These are phyloP conservation scores for Barypeithes pellucidus DNA, from an alignment of 2,888 invertebrate genomes.

Conservation along the genomic window DNA sequence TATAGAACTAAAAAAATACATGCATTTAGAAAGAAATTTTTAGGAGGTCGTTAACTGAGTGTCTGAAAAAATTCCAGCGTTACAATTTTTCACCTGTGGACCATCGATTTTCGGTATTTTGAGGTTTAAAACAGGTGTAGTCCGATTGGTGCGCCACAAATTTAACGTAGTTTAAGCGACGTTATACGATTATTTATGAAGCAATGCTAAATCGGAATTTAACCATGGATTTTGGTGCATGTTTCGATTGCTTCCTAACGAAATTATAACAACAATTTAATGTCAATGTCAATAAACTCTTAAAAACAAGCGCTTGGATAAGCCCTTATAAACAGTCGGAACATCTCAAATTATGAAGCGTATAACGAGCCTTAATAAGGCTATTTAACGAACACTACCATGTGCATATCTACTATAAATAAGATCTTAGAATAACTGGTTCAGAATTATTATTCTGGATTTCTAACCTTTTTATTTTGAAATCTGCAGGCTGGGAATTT, in stretches of 20 bases:
- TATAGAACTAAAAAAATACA: not conserved
- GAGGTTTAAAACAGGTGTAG: slow-evolving; percentile 63
- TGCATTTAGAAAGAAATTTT: not conserved
- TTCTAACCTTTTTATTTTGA: not conserved
- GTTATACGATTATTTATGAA: not conserved
- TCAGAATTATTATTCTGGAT: not conserved
- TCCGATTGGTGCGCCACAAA: slow-evolving; percentile 59
- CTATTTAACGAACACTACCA: slow-evolving; percentile 14
- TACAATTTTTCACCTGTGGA: slow-evolving; percentile 60
- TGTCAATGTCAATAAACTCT: too few species aligned
- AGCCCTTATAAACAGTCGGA: too few species aligned
- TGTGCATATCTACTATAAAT: slow-evolving; percentile 16
- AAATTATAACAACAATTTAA: too few species aligned
- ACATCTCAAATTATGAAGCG: too few species aligned
- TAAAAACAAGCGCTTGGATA: too few species aligned
- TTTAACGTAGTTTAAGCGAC: slow-evolving; percentile 1
- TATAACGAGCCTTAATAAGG: not conserved
- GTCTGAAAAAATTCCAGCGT: slow-evolving; percentile 9
- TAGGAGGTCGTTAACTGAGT: slow-evolving; percentile 9
- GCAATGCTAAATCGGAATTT: too few species aligned
- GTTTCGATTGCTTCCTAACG: too few species aligned
- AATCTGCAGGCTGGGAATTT: too few species aligned
- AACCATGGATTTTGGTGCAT: too few species aligned
- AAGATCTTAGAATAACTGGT: not conserved
- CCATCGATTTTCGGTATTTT: slow-evolving; percentile 62